Conservation (phyloP, 2,888 invertebrate genomes). For the Harpalus rufipes region DNA sequence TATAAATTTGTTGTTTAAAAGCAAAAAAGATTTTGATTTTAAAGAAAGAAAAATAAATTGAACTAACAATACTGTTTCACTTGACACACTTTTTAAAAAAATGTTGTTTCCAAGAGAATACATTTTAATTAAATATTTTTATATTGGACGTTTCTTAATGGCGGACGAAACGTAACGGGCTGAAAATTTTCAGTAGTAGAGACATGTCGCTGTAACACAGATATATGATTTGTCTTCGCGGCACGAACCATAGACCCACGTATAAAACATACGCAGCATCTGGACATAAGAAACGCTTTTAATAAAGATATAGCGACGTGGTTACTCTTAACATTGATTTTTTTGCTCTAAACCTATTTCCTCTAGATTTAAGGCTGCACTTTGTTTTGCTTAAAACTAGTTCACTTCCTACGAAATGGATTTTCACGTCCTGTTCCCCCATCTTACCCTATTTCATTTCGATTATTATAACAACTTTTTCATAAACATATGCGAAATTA, state of each 20-base stretch:
- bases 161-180: background rate
- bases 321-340: slow-evolving; percentile 39
- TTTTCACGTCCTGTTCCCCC: too few relatives aligned
- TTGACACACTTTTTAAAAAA: too few relatives aligned
- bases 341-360: slow-evolving; percentile 23
- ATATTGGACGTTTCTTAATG: background rate
- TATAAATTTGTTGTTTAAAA: too few relatives aligned
- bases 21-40: too few relatives aligned
- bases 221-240: slow-evolving; percentile 54
- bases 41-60: too few relatives aligned
- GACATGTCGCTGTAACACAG: slow-evolving; percentile 34
- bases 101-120: too few relatives aligned
- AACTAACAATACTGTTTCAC: too few relatives aligned
- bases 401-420: background rate
- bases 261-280: slow-evolving; percentile 16
- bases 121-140: too few relatives aligned
- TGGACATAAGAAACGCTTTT: slow-evolving; percentile 35
- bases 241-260: slow-evolving; percentile 46
- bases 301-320: slow-evolving; percentile 31
- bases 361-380: slow-evolving; percentile 21
- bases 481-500: too few relatives aligned
- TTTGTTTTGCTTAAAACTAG: slow-evolving; percentile 28
- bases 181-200: slow-evolving; percentile 1
- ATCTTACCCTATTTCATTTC: too few relatives aligned
- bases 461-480: too few relatives aligned